These are phyloP conservation scores for Tachycineta bicolor DNA, from an alignment of 2,113 vertebrate species.

Conservation along the genomic window DNA sequence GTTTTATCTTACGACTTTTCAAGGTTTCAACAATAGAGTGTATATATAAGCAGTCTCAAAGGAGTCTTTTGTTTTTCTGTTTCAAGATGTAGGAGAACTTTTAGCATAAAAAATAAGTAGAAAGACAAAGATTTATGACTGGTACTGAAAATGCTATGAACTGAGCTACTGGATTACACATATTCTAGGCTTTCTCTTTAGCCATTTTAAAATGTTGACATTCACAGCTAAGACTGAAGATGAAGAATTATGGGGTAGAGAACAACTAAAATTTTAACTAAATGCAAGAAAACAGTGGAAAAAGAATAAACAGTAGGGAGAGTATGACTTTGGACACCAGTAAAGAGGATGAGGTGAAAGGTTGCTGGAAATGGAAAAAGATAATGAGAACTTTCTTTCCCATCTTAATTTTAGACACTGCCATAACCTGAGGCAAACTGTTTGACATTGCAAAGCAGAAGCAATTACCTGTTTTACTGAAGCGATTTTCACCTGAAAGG, in stretches of 20 bases:
- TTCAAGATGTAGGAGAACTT: background rate
- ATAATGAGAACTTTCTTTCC: conserved; percentile 35
- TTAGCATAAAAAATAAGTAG: background rate
- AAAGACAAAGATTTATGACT: conserved; percentile 1
- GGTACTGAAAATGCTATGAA: background rate
- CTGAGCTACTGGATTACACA: background rate
- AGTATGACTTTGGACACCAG: background rate
- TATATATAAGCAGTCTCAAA: background rate
- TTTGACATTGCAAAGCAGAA: conserved; percentile 64
- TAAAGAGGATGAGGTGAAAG: conserved; percentile 23
- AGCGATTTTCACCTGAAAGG: conserved; percentile 65
- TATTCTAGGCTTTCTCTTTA: background rate
- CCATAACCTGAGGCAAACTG: conserved; percentile 61
- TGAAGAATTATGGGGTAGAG: background rate
- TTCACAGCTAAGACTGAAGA: background rate
- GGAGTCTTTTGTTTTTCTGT: background rate
- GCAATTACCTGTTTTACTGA: conserved; percentile 67
- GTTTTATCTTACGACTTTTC: background rate
- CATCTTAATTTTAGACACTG: conserved; percentile 62
- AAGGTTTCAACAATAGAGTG: background rate
- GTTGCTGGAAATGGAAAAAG: background rate
- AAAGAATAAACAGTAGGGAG: background rate
- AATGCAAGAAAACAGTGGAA: background rate
- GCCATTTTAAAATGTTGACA: background rate
- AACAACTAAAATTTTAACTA: background rate